Percentiles rank a stretch among this genome's conserved stretches.
Evolutionary conservation across 2,888 invertebrate genomes (phyloP).

Genomic region (Philaethria dido): DNA sequence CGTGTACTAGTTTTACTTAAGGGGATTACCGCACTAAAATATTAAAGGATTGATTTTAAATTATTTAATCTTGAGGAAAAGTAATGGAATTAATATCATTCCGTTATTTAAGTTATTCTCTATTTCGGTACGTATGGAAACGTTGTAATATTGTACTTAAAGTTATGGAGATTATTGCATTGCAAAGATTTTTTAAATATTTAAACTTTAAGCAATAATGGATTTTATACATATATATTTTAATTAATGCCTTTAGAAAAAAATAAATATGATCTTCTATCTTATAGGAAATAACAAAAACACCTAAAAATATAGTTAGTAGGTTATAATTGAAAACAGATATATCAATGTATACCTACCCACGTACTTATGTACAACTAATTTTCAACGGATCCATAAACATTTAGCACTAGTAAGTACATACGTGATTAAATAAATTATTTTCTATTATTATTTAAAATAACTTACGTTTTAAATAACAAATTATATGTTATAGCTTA

Average conservation of each 20-base stretch:
- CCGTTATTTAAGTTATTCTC: background rate
- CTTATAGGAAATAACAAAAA: no score
- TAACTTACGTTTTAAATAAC: background rate
- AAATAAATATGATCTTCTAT: no score
- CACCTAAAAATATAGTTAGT: no score
- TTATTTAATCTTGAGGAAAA: slow-evolving; percentile 11
- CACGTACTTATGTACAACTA: background rate
- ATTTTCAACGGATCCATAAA: background rate
- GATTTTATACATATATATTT: no score
- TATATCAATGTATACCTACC: background rate
- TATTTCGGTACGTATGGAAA: background rate
- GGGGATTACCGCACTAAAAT: slow-evolving; percentile 6
- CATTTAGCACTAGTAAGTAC: background rate
- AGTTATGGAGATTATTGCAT: background rate
- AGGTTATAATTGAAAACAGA: no score
- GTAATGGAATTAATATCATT: background rate
- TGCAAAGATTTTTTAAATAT: background rate
- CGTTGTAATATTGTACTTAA: background rate
- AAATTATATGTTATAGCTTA: background rate
- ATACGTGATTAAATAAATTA: background rate
- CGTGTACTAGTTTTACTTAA: background rate
- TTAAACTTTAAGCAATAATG: no score
- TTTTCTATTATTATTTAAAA: slow-evolving; percentile 1
- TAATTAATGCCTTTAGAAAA: no score
- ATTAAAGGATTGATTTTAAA: background rate